phyloP scores from a whole-genome alignment of 2,113 vertebrate genomes.

The Anarhynchus alexandrinus region DNA sequence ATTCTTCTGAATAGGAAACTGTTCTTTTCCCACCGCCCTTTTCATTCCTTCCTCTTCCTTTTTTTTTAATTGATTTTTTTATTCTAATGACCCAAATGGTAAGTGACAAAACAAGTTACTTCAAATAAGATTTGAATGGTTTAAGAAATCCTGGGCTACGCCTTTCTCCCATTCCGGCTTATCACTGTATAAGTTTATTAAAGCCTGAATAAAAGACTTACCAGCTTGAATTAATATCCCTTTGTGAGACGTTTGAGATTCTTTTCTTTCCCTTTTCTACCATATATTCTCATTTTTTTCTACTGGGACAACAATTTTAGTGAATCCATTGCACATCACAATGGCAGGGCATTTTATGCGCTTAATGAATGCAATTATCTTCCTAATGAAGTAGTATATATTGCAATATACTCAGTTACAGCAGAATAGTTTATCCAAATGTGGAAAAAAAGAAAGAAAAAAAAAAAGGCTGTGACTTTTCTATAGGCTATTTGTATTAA shows the following conservation, averaged over 20 bases:
- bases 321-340: not conserved
- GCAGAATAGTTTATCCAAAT: not conserved
- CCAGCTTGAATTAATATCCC: not conserved
- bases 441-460: not conserved
- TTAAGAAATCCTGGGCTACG: not conserved
- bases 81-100: not conserved
- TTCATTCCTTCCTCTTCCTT: not conserved
- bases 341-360: not conserved
- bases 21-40: not conserved
- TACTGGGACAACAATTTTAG: not conserved
- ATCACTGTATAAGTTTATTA: not conserved
- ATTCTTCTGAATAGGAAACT: not conserved
- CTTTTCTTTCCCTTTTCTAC: not conserved
- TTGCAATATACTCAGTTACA: not conserved
- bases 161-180: not conserved
- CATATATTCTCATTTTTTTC: not conserved
- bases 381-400: not conserved
- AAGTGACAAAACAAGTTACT: not conserved
- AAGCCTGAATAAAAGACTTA: conserved; percentile 3
- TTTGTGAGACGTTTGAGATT: not conserved
- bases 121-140: not conserved
- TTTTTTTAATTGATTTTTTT: not conserved
- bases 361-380: not conserved
- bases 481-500: not conserved
- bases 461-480: not conserved